These are phyloP conservation scores for Delphinus delphis DNA, from an alignment of 2,113 vertebrate species.

Conservation along the genomic window DNA sequence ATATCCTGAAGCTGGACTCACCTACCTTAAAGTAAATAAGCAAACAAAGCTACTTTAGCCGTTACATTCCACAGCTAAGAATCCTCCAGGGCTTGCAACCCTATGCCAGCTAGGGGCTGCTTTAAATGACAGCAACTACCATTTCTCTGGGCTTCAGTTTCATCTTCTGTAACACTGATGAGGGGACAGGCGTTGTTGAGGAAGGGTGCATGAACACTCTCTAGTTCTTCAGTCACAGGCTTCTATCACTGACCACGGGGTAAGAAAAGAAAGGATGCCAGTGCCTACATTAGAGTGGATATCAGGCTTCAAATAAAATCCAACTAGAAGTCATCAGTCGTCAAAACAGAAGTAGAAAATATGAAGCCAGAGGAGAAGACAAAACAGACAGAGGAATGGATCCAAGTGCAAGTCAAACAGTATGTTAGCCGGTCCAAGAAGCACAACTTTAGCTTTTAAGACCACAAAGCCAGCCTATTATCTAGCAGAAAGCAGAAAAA, in stretches of 20 bases:
- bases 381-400: neutral
- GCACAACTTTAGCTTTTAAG: neutral
- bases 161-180: neutral
- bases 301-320: neutral
- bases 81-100: neutral
- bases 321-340: neutral
- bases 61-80: neutral
- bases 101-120: neutral
- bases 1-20: neutral
- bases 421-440: neutral
- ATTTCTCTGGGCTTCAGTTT: neutral
- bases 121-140: neutral
- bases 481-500: slow-evolving; percentile 5
- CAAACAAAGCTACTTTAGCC: neutral
- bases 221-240: neutral
- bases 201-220: neutral
- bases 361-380: neutral
- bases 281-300: neutral
- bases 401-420: neutral
- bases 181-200: neutral
- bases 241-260: neutral
- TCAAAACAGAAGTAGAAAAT: neutral
- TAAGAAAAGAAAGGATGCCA: neutral
- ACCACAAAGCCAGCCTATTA: neutral
- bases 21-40: neutral